Evolutionary conservation across 2,888 invertebrate genomes (phyloP), one percentile per base, ranked within the genome.

Genomic region (Stegana nigrithorax): DNA sequence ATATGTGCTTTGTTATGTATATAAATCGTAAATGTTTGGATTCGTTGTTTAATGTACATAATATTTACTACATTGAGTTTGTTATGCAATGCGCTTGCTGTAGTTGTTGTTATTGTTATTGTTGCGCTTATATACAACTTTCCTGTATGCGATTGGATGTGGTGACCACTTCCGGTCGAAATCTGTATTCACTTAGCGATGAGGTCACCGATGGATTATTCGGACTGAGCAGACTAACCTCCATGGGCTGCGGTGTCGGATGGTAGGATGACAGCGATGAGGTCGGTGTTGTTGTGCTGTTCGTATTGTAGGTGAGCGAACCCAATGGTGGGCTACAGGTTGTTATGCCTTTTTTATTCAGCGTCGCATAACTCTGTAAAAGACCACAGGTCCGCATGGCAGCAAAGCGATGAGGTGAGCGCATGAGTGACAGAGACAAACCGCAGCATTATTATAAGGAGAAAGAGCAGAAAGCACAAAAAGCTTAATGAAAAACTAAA

Each of bases 131-230:
- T 91, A 94, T 94, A 92, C 94, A 94, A 88, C 93, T 94, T 87
- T 94, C 94, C 86, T 94, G 94, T 87, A 94, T 93, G 82, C 93
- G 90, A 88, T 93, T 93, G 70, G 93, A 93, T 67, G 93, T 93
- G 74, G 94, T 94, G 70, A 94, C 93, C 73, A 94, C 93, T 86
- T 94, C 94, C 69, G 93, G 93, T 78, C 92, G 91, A 79, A 93
- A 89, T 71, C 93, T 89, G 86, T 93, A 93, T 80, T 92, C 92
- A 67, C 92, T 92, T 64, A 93, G 88, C 67, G 92, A 92, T 82
- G 92, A 92, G 81, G 92, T 90, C 79, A 92, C 92, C 71, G 84
- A 83, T 67, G 84, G 82, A 72, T 85, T 85, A 74, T 84, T 86
- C 61, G 86, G 86, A 81, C 85, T 86, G 63, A 85, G 81, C 66